Evolutionary conservation across 2,888 invertebrate genomes (phyloP).

Genomic region (Siphonodentalium dalli): DNA sequence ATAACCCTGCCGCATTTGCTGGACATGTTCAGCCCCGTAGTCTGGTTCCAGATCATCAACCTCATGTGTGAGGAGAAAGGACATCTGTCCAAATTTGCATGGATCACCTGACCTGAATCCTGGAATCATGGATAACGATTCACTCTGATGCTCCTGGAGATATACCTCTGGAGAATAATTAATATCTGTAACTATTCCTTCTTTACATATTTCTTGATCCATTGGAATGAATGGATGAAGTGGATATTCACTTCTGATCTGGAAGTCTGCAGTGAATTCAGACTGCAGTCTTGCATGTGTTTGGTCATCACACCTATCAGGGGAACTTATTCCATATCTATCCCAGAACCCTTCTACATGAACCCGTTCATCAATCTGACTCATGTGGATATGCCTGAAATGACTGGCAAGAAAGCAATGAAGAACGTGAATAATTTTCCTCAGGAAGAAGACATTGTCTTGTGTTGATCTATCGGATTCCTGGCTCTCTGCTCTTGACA

Average conservation of each 20-base stretch:
- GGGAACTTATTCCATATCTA: slow-evolving; percentile 37
- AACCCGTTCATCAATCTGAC: slow-evolving; percentile 78
- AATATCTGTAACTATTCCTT: too few species aligned
- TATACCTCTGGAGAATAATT: slow-evolving; percentile 70
- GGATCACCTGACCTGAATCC: slow-evolving; percentile 71
- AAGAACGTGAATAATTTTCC: too few species aligned
- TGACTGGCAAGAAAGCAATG: slow-evolving; percentile 26
- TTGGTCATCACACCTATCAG: background rate
- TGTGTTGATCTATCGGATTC: too few species aligned
- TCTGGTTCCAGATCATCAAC: slow-evolving; percentile 65
- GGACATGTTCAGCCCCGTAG: slow-evolving; percentile 20
- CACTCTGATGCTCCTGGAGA: background rate
- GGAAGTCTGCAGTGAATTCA: slow-evolving; percentile 63
- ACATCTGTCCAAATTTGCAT: slow-evolving; percentile 79
- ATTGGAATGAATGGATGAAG: too few species aligned
- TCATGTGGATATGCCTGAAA: slow-evolving; percentile 39
- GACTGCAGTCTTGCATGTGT: slow-evolving; percentile 22
- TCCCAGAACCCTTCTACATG: slow-evolving; percentile 86
- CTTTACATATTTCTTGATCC: too few species aligned
- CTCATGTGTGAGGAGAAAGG: slow-evolving; percentile 69
- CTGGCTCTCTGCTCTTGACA: too few species aligned
- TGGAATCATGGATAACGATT: slow-evolving; percentile 38
- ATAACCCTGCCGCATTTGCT: slow-evolving; percentile 58
- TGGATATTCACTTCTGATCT: slow-evolving; percentile 76
- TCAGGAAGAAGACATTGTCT: too few species aligned